Percentiles rank a stretch among this genome's conserved stretches.
These are phyloP conservation scores for Chelonoidis abingdonii DNA, from an alignment of 2,113 vertebrate genomes.

Conservation along the genomic window DNA sequence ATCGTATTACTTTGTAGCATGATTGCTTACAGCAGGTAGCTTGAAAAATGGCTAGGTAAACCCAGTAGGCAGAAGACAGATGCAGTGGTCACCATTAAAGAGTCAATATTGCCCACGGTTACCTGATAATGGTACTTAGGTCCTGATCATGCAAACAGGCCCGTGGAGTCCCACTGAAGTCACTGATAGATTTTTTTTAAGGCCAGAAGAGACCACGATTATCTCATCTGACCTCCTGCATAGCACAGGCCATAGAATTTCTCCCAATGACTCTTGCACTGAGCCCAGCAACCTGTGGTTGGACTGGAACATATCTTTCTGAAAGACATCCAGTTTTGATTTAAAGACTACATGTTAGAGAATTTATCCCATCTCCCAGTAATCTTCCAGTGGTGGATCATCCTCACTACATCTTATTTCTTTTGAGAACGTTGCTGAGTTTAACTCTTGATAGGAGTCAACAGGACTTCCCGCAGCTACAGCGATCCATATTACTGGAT, in stretches of 20 bases:
- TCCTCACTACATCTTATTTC: not conserved
- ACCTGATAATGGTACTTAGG: not conserved
- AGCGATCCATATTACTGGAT: not conserved
- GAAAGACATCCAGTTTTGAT: not conserved
- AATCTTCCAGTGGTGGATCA: not conserved
- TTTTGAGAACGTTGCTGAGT: not conserved
- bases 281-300: not conserved
- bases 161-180: not conserved
- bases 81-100: rapidly evolving
- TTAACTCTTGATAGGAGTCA: not conserved
- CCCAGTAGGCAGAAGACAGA: not conserved
- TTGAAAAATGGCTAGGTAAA: not conserved
- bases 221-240: not conserved
- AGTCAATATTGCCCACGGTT: not conserved
- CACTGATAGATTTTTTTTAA: rapidly evolving
- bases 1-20: not conserved
- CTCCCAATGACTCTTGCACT: not conserved
- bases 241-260: not conserved
- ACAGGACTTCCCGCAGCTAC: not conserved
- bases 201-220: rapidly evolving
- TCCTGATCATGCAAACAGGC: not conserved
- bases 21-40: not conserved
- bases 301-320: not conserved
- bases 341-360: not conserved
- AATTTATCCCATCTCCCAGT: not conserved